Evolutionary conservation across 2,888 invertebrate genomes (phyloP).

Genomic region (Stenoptilia bipunctidactyla): DNA sequence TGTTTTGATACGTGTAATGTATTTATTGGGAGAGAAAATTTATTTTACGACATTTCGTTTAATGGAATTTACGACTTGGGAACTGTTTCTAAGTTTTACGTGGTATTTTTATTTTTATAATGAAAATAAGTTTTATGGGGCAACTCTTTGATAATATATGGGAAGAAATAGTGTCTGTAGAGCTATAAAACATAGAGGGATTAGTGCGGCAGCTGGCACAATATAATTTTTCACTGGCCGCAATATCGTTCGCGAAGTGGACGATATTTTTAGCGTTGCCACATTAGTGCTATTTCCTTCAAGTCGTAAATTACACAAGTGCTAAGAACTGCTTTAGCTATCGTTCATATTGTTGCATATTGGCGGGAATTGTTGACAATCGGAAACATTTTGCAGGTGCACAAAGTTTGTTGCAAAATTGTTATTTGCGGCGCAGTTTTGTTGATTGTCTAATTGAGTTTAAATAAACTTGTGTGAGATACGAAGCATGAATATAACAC

Average conservation of each 20-base stretch:
- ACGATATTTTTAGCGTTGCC: conserved; percentile 29
- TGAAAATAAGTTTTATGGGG: no score
- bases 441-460: no score
- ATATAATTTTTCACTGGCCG: conserved; percentile 21
- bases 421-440: no score
- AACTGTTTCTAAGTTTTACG: neutral
- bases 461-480: no score
- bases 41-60: neutral
- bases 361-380: no score
- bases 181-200: neutral
- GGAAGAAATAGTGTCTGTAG: neutral
- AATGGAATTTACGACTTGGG: neutral
- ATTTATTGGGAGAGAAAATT: neutral
- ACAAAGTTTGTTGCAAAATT: no score
- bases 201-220: conserved; percentile 16
- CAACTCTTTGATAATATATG: no score
- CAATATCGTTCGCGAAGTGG: conserved; percentile 11
- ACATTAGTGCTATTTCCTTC: conserved; percentile 29
- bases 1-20: neutral
- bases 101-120: neutral
- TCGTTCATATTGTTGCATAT: no score
- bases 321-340: no score
- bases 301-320: neutral
- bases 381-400: no score
- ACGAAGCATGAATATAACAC: no score